These are phyloP conservation scores for Bombus consobrinus DNA, from an alignment of 1,140 invertebrate genomes.

Conservation along the genomic window DNA sequence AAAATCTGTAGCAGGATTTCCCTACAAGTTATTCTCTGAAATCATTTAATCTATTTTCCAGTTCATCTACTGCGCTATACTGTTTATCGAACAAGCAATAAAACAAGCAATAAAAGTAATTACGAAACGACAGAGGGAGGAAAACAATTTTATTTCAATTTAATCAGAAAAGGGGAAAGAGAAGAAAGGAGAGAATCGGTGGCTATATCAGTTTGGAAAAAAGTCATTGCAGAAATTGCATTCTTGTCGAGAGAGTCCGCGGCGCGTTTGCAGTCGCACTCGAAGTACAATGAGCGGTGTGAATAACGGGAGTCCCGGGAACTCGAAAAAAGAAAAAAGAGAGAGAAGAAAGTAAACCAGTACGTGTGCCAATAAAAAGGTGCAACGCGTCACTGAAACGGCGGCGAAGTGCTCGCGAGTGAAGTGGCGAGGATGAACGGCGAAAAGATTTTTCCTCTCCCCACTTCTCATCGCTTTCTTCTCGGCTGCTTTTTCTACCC, in stretches of 20 bases:
- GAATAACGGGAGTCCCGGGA: slow-evolving; percentile 14
- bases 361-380: slow-evolving; percentile 35
- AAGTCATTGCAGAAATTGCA: slow-evolving; percentile 18
- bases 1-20: not conserved
- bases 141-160: not conserved
- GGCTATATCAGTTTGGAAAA: not conserved
- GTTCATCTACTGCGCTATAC: not conserved
- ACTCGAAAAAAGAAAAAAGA: not conserved
- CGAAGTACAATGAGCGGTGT: slow-evolving; percentile 28
- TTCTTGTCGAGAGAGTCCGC: slow-evolving; percentile 14
- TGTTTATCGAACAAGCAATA: not conserved
- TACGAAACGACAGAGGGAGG: too few species aligned
- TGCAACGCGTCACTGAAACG: slow-evolving; percentile 25
- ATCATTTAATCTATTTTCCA: not conserved
- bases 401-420: slow-evolving; percentile 28
- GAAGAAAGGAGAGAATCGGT: not conserved
- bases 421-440: slow-evolving; percentile 35
- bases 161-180: not conserved
- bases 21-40: not conserved
- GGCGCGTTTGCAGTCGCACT: slow-evolving; percentile 27
- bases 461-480: not conserved
- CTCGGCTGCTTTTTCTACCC: not conserved
- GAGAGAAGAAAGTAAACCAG: slow-evolving; percentile 15
- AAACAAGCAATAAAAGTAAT: not conserved
- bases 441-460: slow-evolving; percentile 20